These are phyloP conservation scores for Novumbra hubbsi DNA, from an alignment of 2,797 vertebrate genomes.

Conservation along the genomic window DNA sequence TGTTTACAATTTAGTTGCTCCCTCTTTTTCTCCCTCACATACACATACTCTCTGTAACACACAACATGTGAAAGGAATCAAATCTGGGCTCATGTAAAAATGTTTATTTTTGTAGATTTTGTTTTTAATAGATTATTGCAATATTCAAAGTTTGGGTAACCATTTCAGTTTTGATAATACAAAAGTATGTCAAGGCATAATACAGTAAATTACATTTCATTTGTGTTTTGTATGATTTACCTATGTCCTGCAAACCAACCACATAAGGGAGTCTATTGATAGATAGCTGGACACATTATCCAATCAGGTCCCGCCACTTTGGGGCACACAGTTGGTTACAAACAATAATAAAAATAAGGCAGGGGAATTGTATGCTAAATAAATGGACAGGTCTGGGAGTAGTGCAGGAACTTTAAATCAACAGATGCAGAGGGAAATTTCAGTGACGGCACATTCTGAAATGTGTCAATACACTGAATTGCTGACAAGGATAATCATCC, in stretches of 20 bases:
- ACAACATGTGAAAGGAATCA: not conserved
- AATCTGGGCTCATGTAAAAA: constrained; percentile 16
- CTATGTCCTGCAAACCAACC: not conserved
- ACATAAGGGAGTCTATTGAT: not conserved
- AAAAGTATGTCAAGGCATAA: constrained; percentile 47
- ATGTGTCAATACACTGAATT: not conserved
- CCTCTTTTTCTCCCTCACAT: not conserved
- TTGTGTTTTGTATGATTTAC: not conserved
- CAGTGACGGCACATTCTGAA: not conserved
- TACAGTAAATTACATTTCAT: constrained; percentile 20
- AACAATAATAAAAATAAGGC: not conserved
- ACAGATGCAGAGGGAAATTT: not conserved
- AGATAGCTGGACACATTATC: not conserved
- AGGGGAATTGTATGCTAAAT: not conserved
- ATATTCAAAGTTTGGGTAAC: constrained; percentile 48
- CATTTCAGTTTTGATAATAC: constrained; percentile 51
- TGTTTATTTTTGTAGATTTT: constrained; percentile 33
- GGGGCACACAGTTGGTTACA: not conserved
- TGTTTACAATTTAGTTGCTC: not conserved
- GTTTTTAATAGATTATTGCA: constrained; percentile 47
- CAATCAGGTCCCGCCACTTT: not conserved
- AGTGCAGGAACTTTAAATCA: not conserved
- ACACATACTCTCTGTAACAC: constrained; percentile 29
- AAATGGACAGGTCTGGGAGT: not conserved
- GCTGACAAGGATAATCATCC: not conserved